Percentiles rank a stretch among this genome's conserved stretches.
These are phyloP conservation scores for Proterorhinus semilunaris DNA, from an alignment of 2,113 vertebrate genomes.

Conservation along the genomic window DNA sequence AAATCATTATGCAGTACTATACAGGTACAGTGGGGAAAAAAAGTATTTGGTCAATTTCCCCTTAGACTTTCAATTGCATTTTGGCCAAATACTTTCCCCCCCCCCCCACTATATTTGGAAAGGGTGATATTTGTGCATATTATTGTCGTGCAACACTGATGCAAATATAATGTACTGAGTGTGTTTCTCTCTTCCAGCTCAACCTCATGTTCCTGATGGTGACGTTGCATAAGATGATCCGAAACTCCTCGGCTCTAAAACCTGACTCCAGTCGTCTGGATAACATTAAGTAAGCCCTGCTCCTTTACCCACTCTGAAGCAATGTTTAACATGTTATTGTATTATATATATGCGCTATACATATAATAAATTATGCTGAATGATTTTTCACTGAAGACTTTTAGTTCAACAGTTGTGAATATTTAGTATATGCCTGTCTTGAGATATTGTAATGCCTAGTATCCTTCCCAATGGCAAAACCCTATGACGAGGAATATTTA, in stretches of 20 bases:
- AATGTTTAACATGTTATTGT: neutral
- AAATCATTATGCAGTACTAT: neutral
- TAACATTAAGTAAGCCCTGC: conserved; percentile 85
- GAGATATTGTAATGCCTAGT: neutral
- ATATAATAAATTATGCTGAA: conserved; percentile 6
- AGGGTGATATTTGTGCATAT: neutral
- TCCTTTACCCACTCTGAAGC: neutral
- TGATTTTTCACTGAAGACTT: neutral
- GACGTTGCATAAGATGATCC: conserved; percentile 92
- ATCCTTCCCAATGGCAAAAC: neutral
- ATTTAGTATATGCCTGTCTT: neutral
- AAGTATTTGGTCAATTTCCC: no score
- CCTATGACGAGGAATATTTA: no score
- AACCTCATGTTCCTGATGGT: conserved; percentile 92
- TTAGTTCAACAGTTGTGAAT: neutral
- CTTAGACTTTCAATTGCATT: no score
- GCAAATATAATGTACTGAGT: conserved; percentile 7
- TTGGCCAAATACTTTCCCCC: no score
- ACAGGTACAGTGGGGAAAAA: no score
- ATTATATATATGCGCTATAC: neutral
- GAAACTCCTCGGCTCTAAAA: conserved; percentile 88
- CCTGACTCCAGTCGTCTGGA: conserved; percentile 90
- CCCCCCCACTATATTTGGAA: neutral
- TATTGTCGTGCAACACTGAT: neutral
- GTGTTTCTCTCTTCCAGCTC: conserved; percentile 74